Conservation (phyloP, 2,797 vertebrate genomes). For the Falco novaeseelandiae region DNA sequence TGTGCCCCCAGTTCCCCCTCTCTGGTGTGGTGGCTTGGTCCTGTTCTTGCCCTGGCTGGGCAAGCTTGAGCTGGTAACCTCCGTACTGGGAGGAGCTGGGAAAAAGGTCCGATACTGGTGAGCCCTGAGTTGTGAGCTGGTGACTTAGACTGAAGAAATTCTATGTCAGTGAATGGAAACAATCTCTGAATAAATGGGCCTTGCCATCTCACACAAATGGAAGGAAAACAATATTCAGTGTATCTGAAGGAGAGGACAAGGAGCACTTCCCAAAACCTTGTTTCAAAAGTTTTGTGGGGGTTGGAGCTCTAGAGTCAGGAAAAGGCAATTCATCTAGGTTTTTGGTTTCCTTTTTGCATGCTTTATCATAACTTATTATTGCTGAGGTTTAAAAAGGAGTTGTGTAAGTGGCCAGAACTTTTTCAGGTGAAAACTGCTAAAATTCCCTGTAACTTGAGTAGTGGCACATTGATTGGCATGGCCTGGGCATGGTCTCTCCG, state of each 20-base stretch:
- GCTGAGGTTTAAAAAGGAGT: not conserved
- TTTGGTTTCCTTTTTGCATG: not conserved
- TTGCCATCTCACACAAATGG: not conserved
- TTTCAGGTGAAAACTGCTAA: not conserved
- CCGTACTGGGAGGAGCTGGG: not conserved
- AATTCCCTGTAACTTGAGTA: not conserved
- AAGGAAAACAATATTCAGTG: not conserved
- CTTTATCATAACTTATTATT: constrained; percentile 1
- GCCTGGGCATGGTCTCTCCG: not conserved
- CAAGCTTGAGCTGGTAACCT: not conserved
- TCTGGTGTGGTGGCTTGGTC: not conserved
- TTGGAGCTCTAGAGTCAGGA: not conserved
- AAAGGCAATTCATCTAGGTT: not conserved
- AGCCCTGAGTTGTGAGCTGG: not conserved
- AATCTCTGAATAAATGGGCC: not conserved
- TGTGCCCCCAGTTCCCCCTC: not conserved
- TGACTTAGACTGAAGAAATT: too few relatives aligned
- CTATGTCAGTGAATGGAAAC: not conserved
- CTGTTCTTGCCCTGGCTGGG: not conserved
- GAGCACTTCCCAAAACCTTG: not conserved
- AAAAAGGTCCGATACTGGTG: not conserved
- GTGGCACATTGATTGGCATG: not conserved
- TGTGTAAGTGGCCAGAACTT: not conserved
- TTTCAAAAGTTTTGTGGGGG: not conserved
- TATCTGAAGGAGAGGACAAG: not conserved